Conservation (phyloP, 2,113 vertebrate genomes). For the Stigmatopora argus region DNA sequence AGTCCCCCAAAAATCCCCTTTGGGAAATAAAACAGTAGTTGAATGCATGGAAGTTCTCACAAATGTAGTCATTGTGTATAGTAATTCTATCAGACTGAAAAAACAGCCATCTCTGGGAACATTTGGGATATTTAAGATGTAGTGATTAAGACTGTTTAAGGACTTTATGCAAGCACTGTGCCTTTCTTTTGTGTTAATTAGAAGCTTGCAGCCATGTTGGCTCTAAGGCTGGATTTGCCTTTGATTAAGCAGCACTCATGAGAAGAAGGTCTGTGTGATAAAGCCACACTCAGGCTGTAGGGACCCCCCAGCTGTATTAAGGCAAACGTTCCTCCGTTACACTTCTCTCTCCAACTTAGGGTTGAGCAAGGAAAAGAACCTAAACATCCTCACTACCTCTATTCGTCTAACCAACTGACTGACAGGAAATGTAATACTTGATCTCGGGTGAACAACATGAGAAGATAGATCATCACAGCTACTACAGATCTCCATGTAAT, state of each 20-base stretch:
- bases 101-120: slow-evolving; percentile 12
- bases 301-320: slow-evolving; percentile 47
- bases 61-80: slow-evolving; percentile 13
- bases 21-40: background rate
- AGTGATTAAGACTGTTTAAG: slow-evolving; percentile 36
- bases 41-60: background rate
- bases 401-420: slow-evolving; percentile 65
- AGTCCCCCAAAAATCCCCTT: background rate
- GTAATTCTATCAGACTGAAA: slow-evolving; percentile 16
- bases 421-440: slow-evolving; percentile 52
- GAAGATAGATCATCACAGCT: slow-evolving; percentile 8
- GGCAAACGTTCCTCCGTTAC: slow-evolving; percentile 11
- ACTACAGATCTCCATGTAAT: background rate
- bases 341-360: slow-evolving; percentile 43
- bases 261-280: slow-evolving; percentile 54
- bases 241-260: slow-evolving; percentile 66
- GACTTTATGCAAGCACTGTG: slow-evolving; percentile 34
- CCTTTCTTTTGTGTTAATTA: slow-evolving; percentile 73
- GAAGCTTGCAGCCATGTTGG: slow-evolving; percentile 54
- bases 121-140: slow-evolving; percentile 32
- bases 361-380: slow-evolving; percentile 44
- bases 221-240: slow-evolving; percentile 62
- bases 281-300: slow-evolving; percentile 40
- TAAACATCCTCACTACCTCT: slow-evolving; percentile 41
- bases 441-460: slow-evolving; percentile 47